Evolutionary conservation across 92 coral and sea anemone genomes (phyloP).

Genomic region (Zoanthus solanderi): DNA sequence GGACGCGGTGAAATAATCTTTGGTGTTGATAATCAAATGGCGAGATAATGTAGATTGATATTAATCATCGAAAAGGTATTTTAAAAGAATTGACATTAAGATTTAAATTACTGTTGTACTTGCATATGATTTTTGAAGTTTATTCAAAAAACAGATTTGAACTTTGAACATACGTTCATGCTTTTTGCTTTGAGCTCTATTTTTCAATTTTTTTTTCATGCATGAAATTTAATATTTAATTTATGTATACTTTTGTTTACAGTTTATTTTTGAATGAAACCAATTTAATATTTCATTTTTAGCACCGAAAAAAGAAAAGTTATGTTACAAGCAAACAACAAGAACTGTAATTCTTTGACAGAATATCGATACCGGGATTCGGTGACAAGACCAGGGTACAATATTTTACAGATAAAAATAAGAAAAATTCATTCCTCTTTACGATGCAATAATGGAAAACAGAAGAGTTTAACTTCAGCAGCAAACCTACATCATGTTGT

Average conservation of each 20-base stretch:
- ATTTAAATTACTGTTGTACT: not conserved
- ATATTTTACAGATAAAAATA: not conserved
- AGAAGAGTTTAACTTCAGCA: not conserved
- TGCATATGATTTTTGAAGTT: no score
- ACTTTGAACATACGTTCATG: no score
- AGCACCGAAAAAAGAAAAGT: not conserved
- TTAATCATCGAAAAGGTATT: not conserved
- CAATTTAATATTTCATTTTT: not conserved
- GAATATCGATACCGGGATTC: not conserved
- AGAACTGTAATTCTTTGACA: not conserved
- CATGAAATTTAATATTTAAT: no score
- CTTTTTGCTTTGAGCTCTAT: no score
- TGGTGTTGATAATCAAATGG: no score
- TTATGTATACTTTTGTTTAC: no score
- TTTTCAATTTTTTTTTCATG: no score
- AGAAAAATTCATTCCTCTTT: not conserved
- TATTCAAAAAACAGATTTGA: no score
- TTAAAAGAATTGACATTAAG: not conserved
- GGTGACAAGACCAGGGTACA: not conserved
- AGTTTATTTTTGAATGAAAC: no score
- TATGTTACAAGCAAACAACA: not conserved
- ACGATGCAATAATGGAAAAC: not conserved
- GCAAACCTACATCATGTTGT: not conserved
- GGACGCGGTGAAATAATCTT: no score
- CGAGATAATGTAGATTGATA: no score